These are phyloP conservation scores for Colletes gigas DNA, from an alignment of 1,140 invertebrate genomes.

Conservation along the genomic window DNA sequence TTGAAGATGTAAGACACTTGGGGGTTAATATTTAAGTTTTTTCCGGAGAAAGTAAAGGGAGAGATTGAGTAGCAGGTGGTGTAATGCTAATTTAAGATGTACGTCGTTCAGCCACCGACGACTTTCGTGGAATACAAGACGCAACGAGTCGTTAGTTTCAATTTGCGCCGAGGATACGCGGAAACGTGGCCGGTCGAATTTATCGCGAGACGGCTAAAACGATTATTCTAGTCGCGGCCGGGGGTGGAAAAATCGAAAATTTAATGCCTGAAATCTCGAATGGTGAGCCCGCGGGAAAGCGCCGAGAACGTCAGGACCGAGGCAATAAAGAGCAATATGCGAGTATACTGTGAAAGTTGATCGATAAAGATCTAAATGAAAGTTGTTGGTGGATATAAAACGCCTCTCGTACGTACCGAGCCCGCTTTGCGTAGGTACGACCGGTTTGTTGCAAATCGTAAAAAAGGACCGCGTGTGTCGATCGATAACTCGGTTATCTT, in stretches of 20 bases:
- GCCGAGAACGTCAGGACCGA: conserved; percentile 4
- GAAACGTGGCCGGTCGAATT: not conserved
- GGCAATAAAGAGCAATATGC: conserved; percentile 48
- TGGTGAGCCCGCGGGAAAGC: conserved; percentile 40
- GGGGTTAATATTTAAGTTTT: no score
- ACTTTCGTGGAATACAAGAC: no score
- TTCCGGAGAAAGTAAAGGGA: no score
- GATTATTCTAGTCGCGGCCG: conserved; percentile 8
- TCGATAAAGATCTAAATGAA: conserved; percentile 67
- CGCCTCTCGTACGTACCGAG: conserved; percentile 31
- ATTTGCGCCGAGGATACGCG: not conserved
- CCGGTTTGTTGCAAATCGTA: conserved; percentile 48
- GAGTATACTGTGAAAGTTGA: conserved; percentile 60
- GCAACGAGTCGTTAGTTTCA: not conserved
- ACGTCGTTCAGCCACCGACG: no score
- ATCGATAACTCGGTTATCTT: conserved; percentile 16
- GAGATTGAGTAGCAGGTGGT: no score
- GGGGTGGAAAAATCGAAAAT: not conserved
- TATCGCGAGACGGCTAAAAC: conserved; percentile 12
- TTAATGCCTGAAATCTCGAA: conserved; percentile 3
- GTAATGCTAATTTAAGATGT: no score
- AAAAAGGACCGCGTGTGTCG: conserved; percentile 28
- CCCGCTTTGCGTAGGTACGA: conserved; percentile 56
- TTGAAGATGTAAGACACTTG: no score
- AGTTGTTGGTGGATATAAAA: conserved; percentile 56